Percentiles rank a stretch among this genome's conserved stretches.
These are phyloP conservation scores for Acromyrmex charruanus DNA, from an alignment of 1,140 invertebrate species.

Conservation along the genomic window DNA sequence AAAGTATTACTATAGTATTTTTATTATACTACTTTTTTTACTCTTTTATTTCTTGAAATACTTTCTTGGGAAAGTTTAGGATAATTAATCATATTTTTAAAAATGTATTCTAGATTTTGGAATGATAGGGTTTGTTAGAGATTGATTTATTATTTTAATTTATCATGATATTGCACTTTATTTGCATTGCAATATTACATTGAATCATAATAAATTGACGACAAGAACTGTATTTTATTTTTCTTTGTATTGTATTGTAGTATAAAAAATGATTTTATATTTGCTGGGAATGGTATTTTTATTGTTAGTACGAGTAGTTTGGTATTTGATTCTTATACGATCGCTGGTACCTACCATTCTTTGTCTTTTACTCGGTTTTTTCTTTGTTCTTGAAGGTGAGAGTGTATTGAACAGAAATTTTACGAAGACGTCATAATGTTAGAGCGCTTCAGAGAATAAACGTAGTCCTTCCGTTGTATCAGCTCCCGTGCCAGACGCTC, in stretches of 20 bases:
- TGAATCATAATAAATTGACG: not conserved
- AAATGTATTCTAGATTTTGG: not conserved
- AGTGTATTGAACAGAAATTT: not conserved
- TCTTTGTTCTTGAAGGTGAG: not conserved
- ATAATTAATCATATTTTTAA: not conserved
- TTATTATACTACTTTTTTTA: not conserved
- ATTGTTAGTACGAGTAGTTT: not conserved
- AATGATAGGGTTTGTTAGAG: not conserved
- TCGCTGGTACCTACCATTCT: not conserved
- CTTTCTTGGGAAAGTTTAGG: not conserved
- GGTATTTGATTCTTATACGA: conserved; percentile 11
- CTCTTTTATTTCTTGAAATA: not conserved
- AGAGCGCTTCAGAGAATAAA: not conserved
- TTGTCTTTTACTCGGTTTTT: not conserved
- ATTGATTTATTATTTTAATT: not conserved
- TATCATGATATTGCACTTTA: not conserved
- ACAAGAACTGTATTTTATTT: not conserved
- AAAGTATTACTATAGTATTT: no score
- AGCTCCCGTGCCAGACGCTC: not conserved
- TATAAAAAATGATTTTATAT: conserved; percentile 1
- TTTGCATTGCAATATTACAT: not conserved
- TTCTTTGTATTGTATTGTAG: not conserved
- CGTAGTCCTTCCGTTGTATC: not conserved
- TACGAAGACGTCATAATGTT: conserved; percentile 4
- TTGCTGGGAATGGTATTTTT: not conserved